Percentiles rank a stretch among this genome's conserved stretches.
Evolutionary conservation across 2,888 invertebrate genomes (phyloP).

Genomic region (Agriopis leucophaearia): DNA sequence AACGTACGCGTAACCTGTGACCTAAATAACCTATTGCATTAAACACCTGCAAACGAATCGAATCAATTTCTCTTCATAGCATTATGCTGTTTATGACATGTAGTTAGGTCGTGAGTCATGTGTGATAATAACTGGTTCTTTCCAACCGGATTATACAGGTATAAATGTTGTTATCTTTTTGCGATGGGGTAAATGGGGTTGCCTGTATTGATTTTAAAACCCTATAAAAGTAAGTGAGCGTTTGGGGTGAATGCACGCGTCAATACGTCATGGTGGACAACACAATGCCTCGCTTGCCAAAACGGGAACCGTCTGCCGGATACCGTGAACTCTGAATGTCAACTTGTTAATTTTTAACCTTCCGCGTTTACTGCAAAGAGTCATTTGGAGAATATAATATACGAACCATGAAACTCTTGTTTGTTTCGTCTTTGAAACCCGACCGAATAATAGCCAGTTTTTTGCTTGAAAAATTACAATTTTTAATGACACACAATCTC

Average conservation of each 20-base stretch:
- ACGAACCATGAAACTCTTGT: slow-evolving; percentile 1
- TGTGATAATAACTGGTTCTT: slow-evolving; percentile 15
- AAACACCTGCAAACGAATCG: slow-evolving; percentile 30
- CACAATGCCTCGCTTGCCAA: slow-evolving; percentile 70
- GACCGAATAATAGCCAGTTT: slow-evolving; percentile 2
- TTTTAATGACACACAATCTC: neutral
- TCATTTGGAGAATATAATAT: slow-evolving; percentile 33
- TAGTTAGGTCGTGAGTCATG: slow-evolving; percentile 37
- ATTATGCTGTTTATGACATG: slow-evolving; percentile 32
- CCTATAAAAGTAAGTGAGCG: slow-evolving; percentile 74
- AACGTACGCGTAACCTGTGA: slow-evolving; percentile 30
- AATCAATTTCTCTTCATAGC: slow-evolving; percentile 31
- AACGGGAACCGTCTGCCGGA: slow-evolving; percentile 67
- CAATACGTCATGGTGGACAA: slow-evolving; percentile 56
- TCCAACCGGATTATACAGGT: slow-evolving; percentile 16
- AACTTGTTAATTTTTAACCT: slow-evolving; percentile 55
- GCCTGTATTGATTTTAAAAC: slow-evolving; percentile 78
- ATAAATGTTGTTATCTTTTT: slow-evolving; percentile 25
- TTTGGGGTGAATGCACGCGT: slow-evolving; percentile 75
- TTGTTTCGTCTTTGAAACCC: neutral
- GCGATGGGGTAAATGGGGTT: slow-evolving; percentile 52
- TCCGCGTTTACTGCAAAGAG: slow-evolving; percentile 29
- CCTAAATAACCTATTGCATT: slow-evolving; percentile 35
- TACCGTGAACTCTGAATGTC: slow-evolving; percentile 55
- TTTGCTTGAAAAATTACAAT: slow-evolving; percentile 1